These are phyloP conservation scores for Phanerotoma sp. DNA, from an alignment of 2,888 invertebrate species.

Conservation along the genomic window DNA sequence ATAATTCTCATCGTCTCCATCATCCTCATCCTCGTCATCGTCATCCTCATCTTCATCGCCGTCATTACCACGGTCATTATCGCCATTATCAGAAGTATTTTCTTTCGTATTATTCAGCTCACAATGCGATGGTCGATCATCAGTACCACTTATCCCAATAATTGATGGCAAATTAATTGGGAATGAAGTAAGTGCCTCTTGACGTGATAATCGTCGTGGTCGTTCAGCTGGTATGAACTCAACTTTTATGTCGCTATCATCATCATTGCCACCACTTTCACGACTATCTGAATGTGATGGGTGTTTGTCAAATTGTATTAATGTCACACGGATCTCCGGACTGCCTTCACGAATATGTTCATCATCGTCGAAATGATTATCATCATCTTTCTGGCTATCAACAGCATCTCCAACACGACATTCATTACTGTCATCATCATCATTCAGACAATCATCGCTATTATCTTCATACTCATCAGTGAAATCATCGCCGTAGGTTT, in stretches of 20 bases:
- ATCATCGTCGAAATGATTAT: constrained; percentile 9
- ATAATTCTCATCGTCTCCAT: constrained; percentile 23
- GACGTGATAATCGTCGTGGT: constrained; percentile 65
- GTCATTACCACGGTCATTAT: constrained; percentile 23
- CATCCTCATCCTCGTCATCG: constrained; percentile 28
- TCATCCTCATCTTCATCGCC: constrained; percentile 34
- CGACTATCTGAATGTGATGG: constrained; percentile 29
- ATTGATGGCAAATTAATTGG: constrained; percentile 44
- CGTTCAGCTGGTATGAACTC: constrained; percentile 38
- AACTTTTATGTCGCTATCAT: constrained; percentile 14
- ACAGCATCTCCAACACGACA: constrained; percentile 37
- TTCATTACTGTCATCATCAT: constrained; percentile 58
- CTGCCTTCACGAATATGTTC: constrained; percentile 34
- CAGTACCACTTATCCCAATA: constrained; percentile 23
- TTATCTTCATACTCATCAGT: too few relatives aligned
- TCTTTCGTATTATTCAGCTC: constrained; percentile 48
- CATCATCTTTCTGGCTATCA: constrained; percentile 34
- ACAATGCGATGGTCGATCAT: constrained; percentile 30
- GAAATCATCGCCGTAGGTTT: neutral
- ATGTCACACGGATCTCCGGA: constrained; percentile 49
- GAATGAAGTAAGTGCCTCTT: constrained; percentile 76
- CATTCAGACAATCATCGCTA: constrained; percentile 15
- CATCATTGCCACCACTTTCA: constrained; percentile 10
- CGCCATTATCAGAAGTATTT: too few relatives aligned
- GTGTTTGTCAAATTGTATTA: constrained; percentile 31